Conservation (phyloP, 1,140 invertebrate species). For the Hypothenemus hampei region DNA sequence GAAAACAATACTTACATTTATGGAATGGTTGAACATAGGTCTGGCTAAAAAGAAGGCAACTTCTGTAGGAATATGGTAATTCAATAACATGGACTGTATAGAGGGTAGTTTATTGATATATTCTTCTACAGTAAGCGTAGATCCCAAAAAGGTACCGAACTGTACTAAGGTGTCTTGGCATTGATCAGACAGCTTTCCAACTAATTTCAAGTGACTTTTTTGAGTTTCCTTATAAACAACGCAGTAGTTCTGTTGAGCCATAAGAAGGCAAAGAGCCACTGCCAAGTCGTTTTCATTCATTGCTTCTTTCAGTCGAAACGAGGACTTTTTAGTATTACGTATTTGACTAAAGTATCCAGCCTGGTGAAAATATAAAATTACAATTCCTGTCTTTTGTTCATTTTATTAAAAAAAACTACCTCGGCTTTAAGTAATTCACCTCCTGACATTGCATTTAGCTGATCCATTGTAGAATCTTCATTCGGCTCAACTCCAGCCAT, state of each 20-base stretch:
- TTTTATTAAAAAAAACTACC: conserved; percentile 55
- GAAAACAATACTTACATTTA: conserved; percentile 65
- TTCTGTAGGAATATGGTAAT: conserved; percentile 92
- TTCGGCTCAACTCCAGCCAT: conserved; percentile 98
- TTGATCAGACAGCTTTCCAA: conserved; percentile 77
- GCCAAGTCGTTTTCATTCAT: conserved; percentile 83
- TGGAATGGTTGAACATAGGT: conserved; percentile 83
- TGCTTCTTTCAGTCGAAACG: conserved; percentile 92
- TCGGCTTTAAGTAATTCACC: conserved; percentile 93
- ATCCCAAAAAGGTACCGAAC: conserved; percentile 93
- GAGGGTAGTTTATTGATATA: conserved; percentile 85
- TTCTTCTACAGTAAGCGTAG: conserved; percentile 90
- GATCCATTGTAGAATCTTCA: conserved; percentile 94
- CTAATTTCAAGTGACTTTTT: conserved; percentile 86
- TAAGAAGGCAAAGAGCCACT: conserved; percentile 87
- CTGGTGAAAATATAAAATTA: conserved; percentile 51
- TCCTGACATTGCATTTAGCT: conserved; percentile 92
- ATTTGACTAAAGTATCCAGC: conserved; percentile 96
- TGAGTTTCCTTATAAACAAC: conserved; percentile 84
- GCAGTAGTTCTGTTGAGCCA: conserved; percentile 95
- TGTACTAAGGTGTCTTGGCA: conserved; percentile 98
- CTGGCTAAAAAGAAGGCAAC: conserved; percentile 95
- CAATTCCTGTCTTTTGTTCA: too few relatives aligned
- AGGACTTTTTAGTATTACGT: conserved; percentile 94
- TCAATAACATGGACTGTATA: conserved; percentile 82